A percentile compares a stretch with the other conserved stretches of the same genome.
Evolutionary conservation across 30 jellyfish, hydroid and myxozoan genomes (phyloP).

Genomic region (Pelagia noctiluca): DNA sequence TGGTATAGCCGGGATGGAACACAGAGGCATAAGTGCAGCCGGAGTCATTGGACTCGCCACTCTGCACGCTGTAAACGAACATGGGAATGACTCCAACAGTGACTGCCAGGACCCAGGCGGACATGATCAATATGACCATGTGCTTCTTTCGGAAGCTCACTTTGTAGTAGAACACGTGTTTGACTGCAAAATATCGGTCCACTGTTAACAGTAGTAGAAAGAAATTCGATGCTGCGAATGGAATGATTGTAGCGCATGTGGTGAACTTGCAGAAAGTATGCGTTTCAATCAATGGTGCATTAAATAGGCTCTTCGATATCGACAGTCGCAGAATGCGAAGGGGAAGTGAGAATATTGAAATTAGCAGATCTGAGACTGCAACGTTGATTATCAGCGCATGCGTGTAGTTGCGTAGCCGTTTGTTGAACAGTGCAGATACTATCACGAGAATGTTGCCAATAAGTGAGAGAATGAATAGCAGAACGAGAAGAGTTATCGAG

Average conservation of each 20-base stretch:
- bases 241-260: slow-evolving; percentile 41
- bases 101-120: slow-evolving; percentile 47
- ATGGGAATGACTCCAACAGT: slow-evolving; percentile 44
- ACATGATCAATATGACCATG: slow-evolving; percentile 18
- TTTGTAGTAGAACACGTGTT: slow-evolving; percentile 42
- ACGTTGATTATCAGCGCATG: slow-evolving; percentile 59
- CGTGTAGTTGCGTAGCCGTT: slow-evolving; percentile 48
- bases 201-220: slow-evolving; percentile 62
- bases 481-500: slow-evolving; percentile 9
- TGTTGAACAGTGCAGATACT: slow-evolving; percentile 47
- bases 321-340: slow-evolving; percentile 48
- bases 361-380: slow-evolving; percentile 68
- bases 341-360: slow-evolving; percentile 47
- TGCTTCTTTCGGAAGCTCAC: slow-evolving; percentile 15
- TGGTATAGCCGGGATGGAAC: slow-evolving; percentile 34
- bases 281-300: slow-evolving; percentile 7
- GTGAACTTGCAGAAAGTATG: slow-evolving; percentile 51
- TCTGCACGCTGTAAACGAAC: slow-evolving; percentile 8
- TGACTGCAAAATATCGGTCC: slow-evolving; percentile 68
- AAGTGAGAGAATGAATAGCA: slow-evolving; percentile 48
- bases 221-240: slow-evolving; percentile 60
- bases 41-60: slow-evolving; percentile 5
- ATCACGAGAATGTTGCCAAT: slow-evolving; percentile 54
- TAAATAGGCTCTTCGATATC: neutral
- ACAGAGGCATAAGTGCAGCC: slow-evolving; percentile 61